A percentile compares a stretch with the other conserved stretches of the same genome.
phyloP scores from a whole-genome alignment of 2,888 invertebrate species.

The Orchesellides sinensis region DNA sequence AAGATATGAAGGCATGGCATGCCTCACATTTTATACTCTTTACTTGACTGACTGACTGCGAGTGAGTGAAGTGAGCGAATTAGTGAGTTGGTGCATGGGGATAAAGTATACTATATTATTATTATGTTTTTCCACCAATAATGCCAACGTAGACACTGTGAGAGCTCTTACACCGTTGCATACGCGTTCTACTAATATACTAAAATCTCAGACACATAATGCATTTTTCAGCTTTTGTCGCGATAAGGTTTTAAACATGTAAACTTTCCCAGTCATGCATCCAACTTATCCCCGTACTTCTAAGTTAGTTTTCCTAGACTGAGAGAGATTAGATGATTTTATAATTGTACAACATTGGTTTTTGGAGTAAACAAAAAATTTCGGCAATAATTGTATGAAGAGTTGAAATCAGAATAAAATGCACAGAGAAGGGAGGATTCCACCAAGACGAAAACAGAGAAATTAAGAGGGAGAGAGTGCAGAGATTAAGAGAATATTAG shows the following conservation, averaged over 20 bases:
- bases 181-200: not conserved
- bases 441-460: conserved; percentile 12
- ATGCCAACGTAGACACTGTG: not conserved
- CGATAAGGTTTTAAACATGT: conserved; percentile 16
- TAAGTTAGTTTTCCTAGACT: too few relatives aligned
- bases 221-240: conserved; percentile 30
- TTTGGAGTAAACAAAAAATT: conserved; percentile 1
- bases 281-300: not conserved
- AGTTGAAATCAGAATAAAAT: conserved; percentile 10
- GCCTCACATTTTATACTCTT: conserved; percentile 34
- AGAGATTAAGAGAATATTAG: not conserved
- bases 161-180: not conserved
- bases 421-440: not conserved
- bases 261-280: not conserved
- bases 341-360: not conserved
- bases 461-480: not conserved
- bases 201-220: not conserved
- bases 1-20: conserved; percentile 15
- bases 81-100: conserved; percentile 22
- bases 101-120: conserved; percentile 9
- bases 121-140: not conserved
- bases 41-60: conserved; percentile 28
- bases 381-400: not conserved
- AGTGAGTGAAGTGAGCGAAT: conserved; percentile 24
- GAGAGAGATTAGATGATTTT: not conserved